Percentiles rank a stretch among this genome's conserved stretches.
These are phyloP conservation scores for Ia io DNA, from an alignment of 2,113 vertebrate species.

Conservation along the genomic window DNA sequence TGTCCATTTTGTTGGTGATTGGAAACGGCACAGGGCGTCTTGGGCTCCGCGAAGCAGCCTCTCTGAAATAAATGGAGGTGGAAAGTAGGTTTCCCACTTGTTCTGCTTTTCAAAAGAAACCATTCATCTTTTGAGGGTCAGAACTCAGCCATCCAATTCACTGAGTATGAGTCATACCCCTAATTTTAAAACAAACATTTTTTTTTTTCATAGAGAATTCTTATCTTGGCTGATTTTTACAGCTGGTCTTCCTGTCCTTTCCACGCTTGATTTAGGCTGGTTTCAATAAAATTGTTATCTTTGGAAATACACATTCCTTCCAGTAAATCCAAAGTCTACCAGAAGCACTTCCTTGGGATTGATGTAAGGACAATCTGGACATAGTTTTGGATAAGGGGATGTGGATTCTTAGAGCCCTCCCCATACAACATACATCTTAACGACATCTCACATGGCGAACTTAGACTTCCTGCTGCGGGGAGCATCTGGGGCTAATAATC, in stretches of 20 bases:
- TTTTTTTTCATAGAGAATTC: slow-evolving; percentile 48
- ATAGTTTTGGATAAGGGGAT: background rate
- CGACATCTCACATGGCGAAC: background rate
- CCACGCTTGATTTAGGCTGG: slow-evolving; percentile 14
- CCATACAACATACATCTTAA: rapidly evolving
- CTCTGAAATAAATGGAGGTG: background rate
- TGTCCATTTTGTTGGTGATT: slow-evolving; percentile 70
- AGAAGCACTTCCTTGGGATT: background rate
- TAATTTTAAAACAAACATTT: slow-evolving; percentile 63
- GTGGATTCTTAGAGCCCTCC: background rate
- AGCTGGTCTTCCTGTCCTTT: background rate
- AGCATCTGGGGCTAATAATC: background rate
- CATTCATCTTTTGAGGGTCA: slow-evolving; percentile 60
- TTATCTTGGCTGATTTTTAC: slow-evolving; percentile 8
- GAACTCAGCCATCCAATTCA: slow-evolving; percentile 52
- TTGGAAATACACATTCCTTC: background rate
- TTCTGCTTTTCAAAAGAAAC: slow-evolving; percentile 54
- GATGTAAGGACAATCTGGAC: background rate
- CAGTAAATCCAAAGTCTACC: background rate
- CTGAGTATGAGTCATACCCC: slow-evolving; percentile 46
- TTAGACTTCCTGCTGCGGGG: background rate
- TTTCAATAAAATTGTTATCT: slow-evolving; percentile 29
- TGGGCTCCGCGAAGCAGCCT: slow-evolving; percentile 29
- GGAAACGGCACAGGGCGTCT: slow-evolving; percentile 39
- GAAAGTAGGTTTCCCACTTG: slow-evolving; percentile 58